Base-by-base conservation (phyloP, 2,113 vertebrate species). In the Phalacrocorax brasilianus region DNA sequence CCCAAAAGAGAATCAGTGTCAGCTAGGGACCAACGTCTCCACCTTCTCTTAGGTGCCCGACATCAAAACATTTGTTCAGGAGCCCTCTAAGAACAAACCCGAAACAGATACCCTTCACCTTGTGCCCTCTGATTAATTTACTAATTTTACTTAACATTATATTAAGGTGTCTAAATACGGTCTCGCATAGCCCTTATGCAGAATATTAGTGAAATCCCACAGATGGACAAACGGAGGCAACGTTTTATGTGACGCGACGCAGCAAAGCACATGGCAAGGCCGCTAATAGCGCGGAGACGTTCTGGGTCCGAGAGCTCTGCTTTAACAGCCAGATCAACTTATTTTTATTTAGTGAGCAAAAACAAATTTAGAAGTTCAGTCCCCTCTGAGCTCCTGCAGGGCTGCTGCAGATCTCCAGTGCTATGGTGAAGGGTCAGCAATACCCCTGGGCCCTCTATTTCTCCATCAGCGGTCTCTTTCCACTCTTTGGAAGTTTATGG, bases 281-380 rank as follows among this genome's bases (percentile, higher is more conserved):
- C 14, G 5, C 78, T 3, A 4, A 14, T 0, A 35, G 66, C 40
- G 5, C 26, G 2, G 86, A 55, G 61, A 5, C 1, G 3, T 5
- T 21, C 53, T 4, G 5, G 20, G 32, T 14, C 59, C 2, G 6
- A 33, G 75, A 35, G 56, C 65, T 78, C 35, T 26, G 20, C 61
- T 53, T 30, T 32, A 21, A 15, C 75, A 26, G 7, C 38, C 45
- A 14, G 3, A 22, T 1, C 53, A 14, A 27, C 23, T 14, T 33
- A 1, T 19, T 50, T 63, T n/a, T 44, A 10, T 70, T 23, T 16
- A 1, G 14, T 0, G n/a, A 50, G 77, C 27, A 65, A 73, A 40
- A n/a, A 0, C 52, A 52, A 16, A 53, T 5, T 4, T 2, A 50
- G 35, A 12, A 16, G 15, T 3, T 45, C 28, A 9, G 22, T 9